Evolutionary conservation across 1,140 invertebrate genomes (phyloP).

Genomic region (Cotesia typhae): DNA sequence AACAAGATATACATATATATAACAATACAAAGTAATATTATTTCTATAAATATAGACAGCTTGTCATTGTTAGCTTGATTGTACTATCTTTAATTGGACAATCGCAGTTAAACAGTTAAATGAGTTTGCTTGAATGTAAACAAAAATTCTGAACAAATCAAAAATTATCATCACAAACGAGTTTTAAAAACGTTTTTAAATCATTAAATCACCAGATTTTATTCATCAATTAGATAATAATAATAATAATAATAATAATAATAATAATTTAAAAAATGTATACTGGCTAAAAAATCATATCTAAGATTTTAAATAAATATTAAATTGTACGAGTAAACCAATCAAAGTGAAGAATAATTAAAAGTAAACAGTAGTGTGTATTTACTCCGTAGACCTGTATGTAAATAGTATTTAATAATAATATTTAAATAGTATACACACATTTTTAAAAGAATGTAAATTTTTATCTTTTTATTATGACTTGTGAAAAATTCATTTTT

Average conservation of each 20-base stretch:
- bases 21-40: constrained; percentile 31
- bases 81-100: constrained; percentile 23
- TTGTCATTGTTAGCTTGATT: constrained; percentile 23
- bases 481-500: constrained; percentile 40
- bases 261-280: constrained; percentile 20
- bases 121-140: neutral
- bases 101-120: constrained; percentile 26
- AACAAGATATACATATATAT: neutral
- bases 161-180: constrained; percentile 25
- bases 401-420: neutral
- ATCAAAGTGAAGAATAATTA: constrained; percentile 41
- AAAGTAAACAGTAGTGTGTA: constrained; percentile 44
- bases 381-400: constrained; percentile 46
- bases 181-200: neutral
- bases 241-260: constrained; percentile 8
- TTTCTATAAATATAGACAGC: neutral
- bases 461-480: constrained; percentile 45
- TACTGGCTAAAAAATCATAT: constrained; percentile 53
- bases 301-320: constrained; percentile 45
- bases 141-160: constrained; percentile 10
- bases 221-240: constrained; percentile 11
- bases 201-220: too few species aligned
- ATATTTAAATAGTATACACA: constrained; percentile 35
- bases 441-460: constrained; percentile 40
- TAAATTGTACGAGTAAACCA: constrained; percentile 38